phyloP scores from a whole-genome alignment of 2,888 invertebrate genomes.

The Drosophila anomalipes region DNA sequence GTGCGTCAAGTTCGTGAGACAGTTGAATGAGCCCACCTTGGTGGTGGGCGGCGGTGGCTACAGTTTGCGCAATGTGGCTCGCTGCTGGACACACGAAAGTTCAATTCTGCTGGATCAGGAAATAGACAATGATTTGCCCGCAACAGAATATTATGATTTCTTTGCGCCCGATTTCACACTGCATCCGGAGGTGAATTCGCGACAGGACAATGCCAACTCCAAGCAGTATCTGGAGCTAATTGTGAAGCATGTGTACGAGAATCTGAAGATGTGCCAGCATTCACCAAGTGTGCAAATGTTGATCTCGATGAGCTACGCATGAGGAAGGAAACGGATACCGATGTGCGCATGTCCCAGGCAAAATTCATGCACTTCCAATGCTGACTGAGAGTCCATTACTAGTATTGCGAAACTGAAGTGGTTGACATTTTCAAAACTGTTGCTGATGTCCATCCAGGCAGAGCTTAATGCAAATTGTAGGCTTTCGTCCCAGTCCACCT shows the following conservation, averaged over 20 bases:
- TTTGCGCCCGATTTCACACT: slow-evolving; percentile 98
- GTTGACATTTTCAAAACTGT: no score
- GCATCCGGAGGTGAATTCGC: slow-evolving; percentile 95
- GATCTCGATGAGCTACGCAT: slow-evolving; percentile 88
- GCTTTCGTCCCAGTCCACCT: no score
- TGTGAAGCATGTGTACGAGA: slow-evolving; percentile 95
- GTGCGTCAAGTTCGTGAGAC: slow-evolving; percentile 98
- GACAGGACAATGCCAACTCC: slow-evolving; percentile 96
- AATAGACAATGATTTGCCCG: slow-evolving; percentile 97
- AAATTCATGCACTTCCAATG: no score
- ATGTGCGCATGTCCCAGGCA: slow-evolving; percentile 91
- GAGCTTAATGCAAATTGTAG: no score
- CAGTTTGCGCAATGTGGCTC: slow-evolving; percentile 97
- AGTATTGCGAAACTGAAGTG: no score
- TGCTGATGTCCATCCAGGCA: no score
- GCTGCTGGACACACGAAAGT: slow-evolving; percentile 99
- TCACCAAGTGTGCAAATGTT: slow-evolving; percentile 97
- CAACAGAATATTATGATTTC: slow-evolving; percentile 98
- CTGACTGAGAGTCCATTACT: no score
- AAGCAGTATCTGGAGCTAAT: slow-evolving; percentile 98
- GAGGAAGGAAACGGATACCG: slow-evolving; percentile 93
- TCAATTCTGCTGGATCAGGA: slow-evolving; percentile 96
- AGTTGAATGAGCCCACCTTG: slow-evolving; percentile 95
- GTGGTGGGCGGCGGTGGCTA: slow-evolving; percentile 95
- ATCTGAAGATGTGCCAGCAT: slow-evolving; percentile 95